Evolutionary conservation across 1,140 invertebrate species (phyloP), one percentile per base, ranked within the genome.

Genomic region (Bombus turneri): DNA sequence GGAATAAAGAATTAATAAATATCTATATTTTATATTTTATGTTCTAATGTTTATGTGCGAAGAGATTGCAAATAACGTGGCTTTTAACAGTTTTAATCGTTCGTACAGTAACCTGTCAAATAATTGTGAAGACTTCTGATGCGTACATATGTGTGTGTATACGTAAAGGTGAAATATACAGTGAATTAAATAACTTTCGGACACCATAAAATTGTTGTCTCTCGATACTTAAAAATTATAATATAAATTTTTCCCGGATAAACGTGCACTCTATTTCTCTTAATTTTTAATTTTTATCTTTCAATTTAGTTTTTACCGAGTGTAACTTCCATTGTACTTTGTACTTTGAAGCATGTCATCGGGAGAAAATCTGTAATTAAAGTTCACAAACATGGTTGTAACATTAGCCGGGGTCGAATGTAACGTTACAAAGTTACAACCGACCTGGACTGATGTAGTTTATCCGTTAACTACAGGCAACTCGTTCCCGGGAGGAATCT

Each of bases 361-460:
- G 59, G 59, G 59, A n/a, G 59, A 62, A 62, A 62, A 62, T 62
- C 28, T 62, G 59, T 62, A 62, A 62, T 62, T n/a, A n/a, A 62
- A 62, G 59, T 62, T 62, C 59, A 13, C 8, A n/a, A n/a, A n/a
- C 59, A 5, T 62, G 59, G 59, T 62, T 62, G 59, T 62, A 62
- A 62, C 59, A 62, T 62, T 62, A 62, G 28, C 28, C 28, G 12
- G 59, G 12, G 59, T n/a, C 59, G 59, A 62, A 62, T 62, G 59
- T 62, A 62, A 62, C 59, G 59, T 62, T 62, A 62, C 59, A 62
- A 62, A n/a, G 59, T 62, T 62, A 62, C 59, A 62, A 62, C 3
- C 59, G 59, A 62, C 10, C 59, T n/a, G 3, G n/a, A n/a, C 59
- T 13, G 59, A 62, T 3, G 28, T 62, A 62, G 59, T 62, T 62